Percentiles rank a stretch among this genome's conserved stretches.
Conservation (phyloP, 1,140 invertebrate species). For the Brachystomella parvula region DNA sequence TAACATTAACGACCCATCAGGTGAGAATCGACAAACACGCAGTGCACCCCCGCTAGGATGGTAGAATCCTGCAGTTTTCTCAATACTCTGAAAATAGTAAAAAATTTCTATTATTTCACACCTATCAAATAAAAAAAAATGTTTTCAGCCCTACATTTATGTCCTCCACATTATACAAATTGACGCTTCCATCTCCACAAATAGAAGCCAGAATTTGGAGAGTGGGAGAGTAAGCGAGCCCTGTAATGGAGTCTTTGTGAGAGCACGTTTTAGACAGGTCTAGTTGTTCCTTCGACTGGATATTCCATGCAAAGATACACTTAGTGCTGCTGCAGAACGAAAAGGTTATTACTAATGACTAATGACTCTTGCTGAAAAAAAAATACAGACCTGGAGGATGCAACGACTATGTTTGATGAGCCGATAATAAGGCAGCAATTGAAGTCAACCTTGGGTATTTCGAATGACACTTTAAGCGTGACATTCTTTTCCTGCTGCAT, state of each 20-base stretch:
- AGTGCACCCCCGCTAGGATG: constrained; percentile 44
- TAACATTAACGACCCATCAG: constrained; percentile 48
- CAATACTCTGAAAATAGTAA: constrained; percentile 41
- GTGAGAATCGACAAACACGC: constrained; percentile 58
- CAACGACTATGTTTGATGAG: constrained; percentile 22
- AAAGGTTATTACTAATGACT: not conserved
- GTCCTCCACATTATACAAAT: constrained; percentile 57
- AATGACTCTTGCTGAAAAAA: not conserved
- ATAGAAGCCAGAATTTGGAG: constrained; percentile 59
- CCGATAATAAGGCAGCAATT: constrained; percentile 36
- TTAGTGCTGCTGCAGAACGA: constrained; percentile 31
- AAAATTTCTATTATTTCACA: constrained; percentile 9
- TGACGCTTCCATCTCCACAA: constrained; percentile 62
- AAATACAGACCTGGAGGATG: constrained; percentile 32
- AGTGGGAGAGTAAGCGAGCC: constrained; percentile 57
- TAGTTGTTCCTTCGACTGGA: constrained; percentile 43
- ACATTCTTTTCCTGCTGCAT: constrained; percentile 36
- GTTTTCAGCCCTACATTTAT: constrained; percentile 1
- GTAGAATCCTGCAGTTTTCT: constrained; percentile 45
- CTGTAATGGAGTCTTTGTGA: constrained; percentile 57
- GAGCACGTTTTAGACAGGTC: constrained; percentile 48
- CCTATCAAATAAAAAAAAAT: too few relatives aligned
- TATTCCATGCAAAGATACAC: constrained; percentile 35
- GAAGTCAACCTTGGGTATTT: constrained; percentile 35
- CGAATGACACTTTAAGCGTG: constrained; percentile 19